These are phyloP conservation scores for Aurelia coerulea DNA, from an alignment of 30 jellyfish, hydroid and myxozoan species.

Conservation along the genomic window DNA sequence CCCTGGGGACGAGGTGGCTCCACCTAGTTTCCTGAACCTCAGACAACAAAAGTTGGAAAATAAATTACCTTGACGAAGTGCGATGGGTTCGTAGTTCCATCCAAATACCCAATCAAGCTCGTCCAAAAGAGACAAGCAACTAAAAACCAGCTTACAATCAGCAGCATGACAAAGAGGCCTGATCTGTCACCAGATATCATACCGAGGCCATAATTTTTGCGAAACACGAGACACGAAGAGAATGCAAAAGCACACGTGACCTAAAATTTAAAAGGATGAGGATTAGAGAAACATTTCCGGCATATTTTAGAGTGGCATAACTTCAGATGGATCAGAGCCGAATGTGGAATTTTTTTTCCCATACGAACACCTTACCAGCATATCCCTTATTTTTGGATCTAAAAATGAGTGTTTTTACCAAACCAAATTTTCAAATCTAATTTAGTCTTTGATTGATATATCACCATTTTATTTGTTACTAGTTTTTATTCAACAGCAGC, in stretches of 20 bases:
- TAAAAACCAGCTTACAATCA: conserved; percentile 3
- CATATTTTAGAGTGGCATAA: background rate
- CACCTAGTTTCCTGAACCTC: too few relatives aligned
- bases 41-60: too few relatives aligned
- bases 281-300: background rate
- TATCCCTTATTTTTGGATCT: too few relatives aligned
- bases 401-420: too few relatives aligned
- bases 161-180: conserved; percentile 39
- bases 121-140: conserved; percentile 22
- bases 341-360: too few relatives aligned
- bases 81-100: conserved; percentile 16
- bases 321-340: background rate
- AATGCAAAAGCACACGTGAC: conserved; percentile 26
- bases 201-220: conserved; percentile 25
- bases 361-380: too few relatives aligned
- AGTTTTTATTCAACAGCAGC: too few relatives aligned
- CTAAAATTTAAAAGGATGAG: conserved; percentile 1
- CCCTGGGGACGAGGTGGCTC: too few relatives aligned
- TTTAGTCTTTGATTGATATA: too few relatives aligned
- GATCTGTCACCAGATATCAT: conserved; percentile 39
- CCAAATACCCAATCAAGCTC: conserved; percentile 26
- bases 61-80: conserved; percentile 21
- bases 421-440: too few relatives aligned
- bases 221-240: conserved; percentile 26
- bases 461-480: too few relatives aligned